Percentiles rank a stretch among this genome's conserved stretches.
These are phyloP conservation scores for Forficula auricularia DNA, from an alignment of 1,140 invertebrate genomes.

Conservation along the genomic window DNA sequence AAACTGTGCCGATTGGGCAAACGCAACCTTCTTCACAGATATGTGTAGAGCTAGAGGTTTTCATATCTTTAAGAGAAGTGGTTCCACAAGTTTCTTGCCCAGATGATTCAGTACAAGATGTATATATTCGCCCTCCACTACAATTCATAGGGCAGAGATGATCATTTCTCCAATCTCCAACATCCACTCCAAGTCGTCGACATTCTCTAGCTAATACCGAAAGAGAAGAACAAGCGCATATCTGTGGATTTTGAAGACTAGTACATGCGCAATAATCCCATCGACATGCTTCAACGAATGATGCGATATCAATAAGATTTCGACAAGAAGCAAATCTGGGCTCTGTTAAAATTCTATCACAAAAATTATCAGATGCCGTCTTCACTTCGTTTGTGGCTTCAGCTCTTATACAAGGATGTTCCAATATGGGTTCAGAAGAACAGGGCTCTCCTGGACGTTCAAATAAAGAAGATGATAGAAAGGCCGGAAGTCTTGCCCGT, in stretches of 20 bases:
- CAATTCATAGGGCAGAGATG: conserved; percentile 36
- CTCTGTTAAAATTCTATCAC: conserved; percentile 40
- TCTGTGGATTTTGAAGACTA: conserved; percentile 25
- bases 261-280: conserved; percentile 61
- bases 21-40: conserved; percentile 70
- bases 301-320: conserved; percentile 33
- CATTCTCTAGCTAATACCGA: conserved; percentile 62
- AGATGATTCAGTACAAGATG: conserved; percentile 35
- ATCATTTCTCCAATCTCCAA: no score
- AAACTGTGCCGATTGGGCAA: conserved; percentile 54
- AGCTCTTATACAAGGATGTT: conserved; percentile 27
- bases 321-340: conserved; percentile 42
- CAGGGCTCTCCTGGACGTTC: conserved; percentile 33
- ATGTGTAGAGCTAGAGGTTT: conserved; percentile 18
- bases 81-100: conserved; percentile 30
- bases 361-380: conserved; percentile 39
- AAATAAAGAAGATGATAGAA: no score
- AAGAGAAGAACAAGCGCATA: conserved; percentile 58
- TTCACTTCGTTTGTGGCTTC: conserved; percentile 19
- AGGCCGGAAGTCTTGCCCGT: no score
- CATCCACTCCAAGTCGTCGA: conserved; percentile 31
- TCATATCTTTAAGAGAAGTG: conserved; percentile 10
- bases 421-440: conserved; percentile 31
- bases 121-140: conserved; percentile 45
- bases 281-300: conserved; percentile 44